phyloP scores from a whole-genome alignment of 2,113 vertebrate genomes.

The Erythrolamprus reginae region DNA sequence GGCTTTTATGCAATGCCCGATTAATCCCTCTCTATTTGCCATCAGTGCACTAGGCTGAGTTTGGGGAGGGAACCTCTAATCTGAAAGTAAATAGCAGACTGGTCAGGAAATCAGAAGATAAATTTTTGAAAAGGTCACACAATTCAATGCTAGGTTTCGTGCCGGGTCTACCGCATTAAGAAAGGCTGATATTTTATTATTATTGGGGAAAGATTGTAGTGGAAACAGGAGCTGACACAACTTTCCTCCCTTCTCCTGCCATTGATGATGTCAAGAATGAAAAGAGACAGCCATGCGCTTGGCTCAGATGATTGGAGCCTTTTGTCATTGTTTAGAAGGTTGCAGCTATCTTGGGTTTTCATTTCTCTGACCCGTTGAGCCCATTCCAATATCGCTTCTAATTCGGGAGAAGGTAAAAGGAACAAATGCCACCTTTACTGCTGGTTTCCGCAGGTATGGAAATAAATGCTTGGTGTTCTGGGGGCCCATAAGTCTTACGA shows the following conservation, averaged over 20 bases:
- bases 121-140: slow-evolving; percentile 63
- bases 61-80: slow-evolving; percentile 23
- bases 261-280: slow-evolving; percentile 27
- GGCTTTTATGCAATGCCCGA: slow-evolving; percentile 19
- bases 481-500: background rate
- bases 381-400: background rate
- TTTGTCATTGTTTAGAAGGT: slow-evolving; percentile 21
- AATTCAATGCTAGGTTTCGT: slow-evolving; percentile 55
- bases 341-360: slow-evolving; percentile 9
- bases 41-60: slow-evolving; percentile 29
- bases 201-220: slow-evolving; percentile 34
- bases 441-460: background rate
- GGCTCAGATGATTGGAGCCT: slow-evolving; percentile 14
- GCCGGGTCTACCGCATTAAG: slow-evolving; percentile 46
- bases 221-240: slow-evolving; percentile 47
- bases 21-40: slow-evolving; percentile 38
- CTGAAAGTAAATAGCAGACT: slow-evolving; percentile 55
- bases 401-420: background rate
- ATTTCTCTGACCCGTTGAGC: background rate
- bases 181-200: slow-evolving; percentile 60
- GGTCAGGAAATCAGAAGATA: slow-evolving; percentile 56
- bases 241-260: background rate
- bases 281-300: slow-evolving; percentile 13
- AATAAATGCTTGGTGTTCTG: background rate
- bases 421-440: slow-evolving; percentile 21